Evolutionary conservation across 2,888 invertebrate species (phyloP), one percentile per base, ranked within the genome.

Genomic region (Ptychoptera contaminata): DNA sequence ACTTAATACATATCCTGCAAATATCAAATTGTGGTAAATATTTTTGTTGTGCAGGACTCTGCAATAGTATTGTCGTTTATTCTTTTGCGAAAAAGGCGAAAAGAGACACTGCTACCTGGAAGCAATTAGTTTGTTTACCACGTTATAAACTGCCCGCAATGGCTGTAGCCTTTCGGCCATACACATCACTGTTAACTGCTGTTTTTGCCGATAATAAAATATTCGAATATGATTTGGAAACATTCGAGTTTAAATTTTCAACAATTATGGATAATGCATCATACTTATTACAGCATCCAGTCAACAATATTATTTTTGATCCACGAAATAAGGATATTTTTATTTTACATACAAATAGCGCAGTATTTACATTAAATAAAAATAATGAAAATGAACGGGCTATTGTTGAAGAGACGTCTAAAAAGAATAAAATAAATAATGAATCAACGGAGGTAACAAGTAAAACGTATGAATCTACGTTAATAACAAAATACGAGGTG

Each of bases 171-270:
- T 69, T 90, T 37, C 77, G 82, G 56, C 69, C 72, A 14, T 60
- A 60, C 8, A 64, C 65, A 2, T 69, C 74, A 6, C 70, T 70
- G 37, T 61, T 91, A 8, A 71, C 86, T 31, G 69, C 83, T 9
- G 76, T 75, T 2, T 90, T 88, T 65, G 72, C 84, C 1, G 82
- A 92, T 67, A 81, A 82, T 54, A 82, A 84, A 80, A 69, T 90
- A 47, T 65, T 83, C 36, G 88, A 91, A 60, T 90, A 81, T 58
- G 74, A 77, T 56, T 58, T 88, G n/a, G 56, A 59, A 4, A 66
- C 70, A 37, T 73, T 71, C 53, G 70, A 71, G 50, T 80, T 80
- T 54, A 75, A 79, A 0, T 63, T 70, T 42, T 81, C 82, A 70
- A 74, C 77, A 10, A 71, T 71, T 15, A 57, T 65, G 8, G 59